A percentile compares a stretch with the other conserved stretches of the same genome.
phyloP scores from a whole-genome alignment of 2,797 vertebrate genomes.

The Pantherophis vulpinus region DNA sequence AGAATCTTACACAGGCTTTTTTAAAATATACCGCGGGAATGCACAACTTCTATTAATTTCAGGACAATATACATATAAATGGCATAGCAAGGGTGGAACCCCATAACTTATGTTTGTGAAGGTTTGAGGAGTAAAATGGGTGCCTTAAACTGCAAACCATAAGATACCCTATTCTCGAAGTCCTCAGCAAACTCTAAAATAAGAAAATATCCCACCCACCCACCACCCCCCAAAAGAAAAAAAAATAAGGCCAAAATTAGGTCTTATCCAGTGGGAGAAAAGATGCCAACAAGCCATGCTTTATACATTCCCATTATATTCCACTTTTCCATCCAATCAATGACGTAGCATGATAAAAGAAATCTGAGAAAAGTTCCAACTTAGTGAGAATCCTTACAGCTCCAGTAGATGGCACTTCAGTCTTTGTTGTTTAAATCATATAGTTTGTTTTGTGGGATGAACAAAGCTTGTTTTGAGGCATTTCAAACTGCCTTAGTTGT shows the following conservation, averaged over 20 bases:
- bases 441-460: background rate
- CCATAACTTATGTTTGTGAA: background rate
- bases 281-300: background rate
- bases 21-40: background rate
- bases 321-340: background rate
- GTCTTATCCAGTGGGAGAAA: background rate
- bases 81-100: background rate
- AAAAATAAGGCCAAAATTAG: background rate
- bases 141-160: background rate
- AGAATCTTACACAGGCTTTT: background rate
- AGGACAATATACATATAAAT: background rate
- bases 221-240: background rate
- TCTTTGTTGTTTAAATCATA: slow-evolving; percentile 14
- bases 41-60: background rate
- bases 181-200: background rate
- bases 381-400: background rate
- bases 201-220: background rate
- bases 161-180: background rate
- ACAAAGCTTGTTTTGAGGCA: background rate
- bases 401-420: slow-evolving; percentile 34
- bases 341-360: background rate
- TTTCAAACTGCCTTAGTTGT: background rate
- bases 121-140: background rate
- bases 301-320: background rate
- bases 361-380: background rate